Conservation (phyloP, 2,113 vertebrate genomes). For the Sebastes fasciatus region DNA sequence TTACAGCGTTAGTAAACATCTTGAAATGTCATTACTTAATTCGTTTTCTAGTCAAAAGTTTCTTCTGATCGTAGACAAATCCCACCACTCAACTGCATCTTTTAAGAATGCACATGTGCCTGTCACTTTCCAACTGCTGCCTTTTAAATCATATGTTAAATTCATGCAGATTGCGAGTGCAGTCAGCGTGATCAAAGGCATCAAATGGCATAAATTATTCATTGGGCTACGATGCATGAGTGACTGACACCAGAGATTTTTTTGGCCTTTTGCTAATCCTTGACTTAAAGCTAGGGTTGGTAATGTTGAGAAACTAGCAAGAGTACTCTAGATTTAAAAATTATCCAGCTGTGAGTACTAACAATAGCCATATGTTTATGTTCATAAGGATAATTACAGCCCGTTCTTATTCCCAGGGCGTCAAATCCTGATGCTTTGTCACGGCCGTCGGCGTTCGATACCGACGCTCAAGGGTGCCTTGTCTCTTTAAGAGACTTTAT, state of each 20-base stretch:
- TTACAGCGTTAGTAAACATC: background rate
- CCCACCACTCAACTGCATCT: background rate
- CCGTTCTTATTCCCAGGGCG: no score
- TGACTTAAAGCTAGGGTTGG: no score
- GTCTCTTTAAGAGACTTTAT: no score
- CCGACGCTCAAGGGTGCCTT: no score
- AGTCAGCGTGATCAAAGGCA: conserved; percentile 16
- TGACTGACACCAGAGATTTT: conserved; percentile 7
- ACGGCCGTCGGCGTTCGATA: no score
- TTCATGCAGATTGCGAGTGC: conserved; percentile 12
- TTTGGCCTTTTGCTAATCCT: background rate
- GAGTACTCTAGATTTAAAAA: no score
- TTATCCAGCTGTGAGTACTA: no score
- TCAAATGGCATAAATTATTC: conserved; percentile 5
- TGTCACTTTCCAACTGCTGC: conserved; percentile 16
- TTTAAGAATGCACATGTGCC: background rate
- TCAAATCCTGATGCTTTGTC: no score
- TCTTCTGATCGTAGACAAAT: conserved; percentile 1
- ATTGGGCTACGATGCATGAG: background rate
- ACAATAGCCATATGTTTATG: no score
- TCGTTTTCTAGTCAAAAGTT: background rate
- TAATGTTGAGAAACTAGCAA: no score
- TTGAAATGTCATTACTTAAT: background rate
- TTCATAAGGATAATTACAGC: no score
- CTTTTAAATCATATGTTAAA: conserved; percentile 15